Evolutionary conservation across 2,113 vertebrate species (phyloP), one percentile per base, ranked within the genome.

Genomic region (Sebastes fasciatus): DNA sequence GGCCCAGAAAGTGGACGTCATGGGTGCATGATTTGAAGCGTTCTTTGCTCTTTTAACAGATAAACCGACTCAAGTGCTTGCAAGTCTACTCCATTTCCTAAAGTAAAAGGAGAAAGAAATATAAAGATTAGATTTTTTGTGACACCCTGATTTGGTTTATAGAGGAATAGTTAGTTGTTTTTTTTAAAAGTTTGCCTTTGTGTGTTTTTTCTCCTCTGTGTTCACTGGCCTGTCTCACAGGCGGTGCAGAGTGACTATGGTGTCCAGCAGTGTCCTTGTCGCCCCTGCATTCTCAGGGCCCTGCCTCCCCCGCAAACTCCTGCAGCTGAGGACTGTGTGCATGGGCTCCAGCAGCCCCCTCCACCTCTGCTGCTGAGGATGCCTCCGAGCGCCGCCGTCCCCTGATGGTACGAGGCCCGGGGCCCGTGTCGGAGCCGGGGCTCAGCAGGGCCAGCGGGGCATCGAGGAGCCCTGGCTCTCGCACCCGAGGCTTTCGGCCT

Each of bases 401-500:
- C 88, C 85, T 92, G 84, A 88, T 79, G 42, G 79, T 82, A n/a
- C 88, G 93, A n/a, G 91, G 89, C 67, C 82, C 89, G 0, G 88
- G 45, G 23, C 77, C 70, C 1, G 68, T 76, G 76, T 91, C 89
- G n/a, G 86, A 69, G 60, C 82, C n/a, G 43, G 92, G 68, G 19
- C 89, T 82, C 34, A 90, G 85, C 62, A 93, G 83, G 49, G 86
- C 89, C 65, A 84, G 34, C 1, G 92, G 87, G 66, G 88, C 86
- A 49, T 95, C 95, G 1, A 92, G 91, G 71, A 90, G 89, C 65
- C 89, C 93, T 0, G 92, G 93, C 26, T 97, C 97, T 54, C 97
- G 93, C 76, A 96, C 96, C 16, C 97, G 95, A 2, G 97, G 98
- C 83, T 98, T 99, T 1, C 98, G 96, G 23, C 98, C 97, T 0